Conservation (phyloP, 2,888 invertebrate species). For the Mechanitis messenoides region DNA sequence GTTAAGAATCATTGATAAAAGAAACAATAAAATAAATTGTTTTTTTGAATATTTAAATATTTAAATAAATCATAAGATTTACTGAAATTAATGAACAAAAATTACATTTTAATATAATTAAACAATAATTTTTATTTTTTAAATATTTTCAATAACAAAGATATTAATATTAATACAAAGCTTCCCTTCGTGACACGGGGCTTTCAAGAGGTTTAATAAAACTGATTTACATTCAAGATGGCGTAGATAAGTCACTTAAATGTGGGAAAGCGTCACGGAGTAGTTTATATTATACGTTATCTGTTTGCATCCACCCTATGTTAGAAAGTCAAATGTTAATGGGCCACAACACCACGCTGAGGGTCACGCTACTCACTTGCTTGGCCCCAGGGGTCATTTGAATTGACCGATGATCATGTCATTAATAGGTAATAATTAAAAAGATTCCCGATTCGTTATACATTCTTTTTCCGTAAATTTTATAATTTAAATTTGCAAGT, state of each 20-base stretch:
- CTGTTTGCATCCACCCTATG: constrained; percentile 47
- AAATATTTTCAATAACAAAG: too few relatives aligned
- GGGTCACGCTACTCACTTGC: constrained; percentile 40
- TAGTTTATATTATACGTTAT: constrained; percentile 39
- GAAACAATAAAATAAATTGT: too few relatives aligned
- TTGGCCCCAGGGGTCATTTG: constrained; percentile 34
- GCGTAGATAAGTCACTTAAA: constrained; percentile 39
- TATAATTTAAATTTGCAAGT: too few relatives aligned
- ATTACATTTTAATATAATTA: too few relatives aligned
- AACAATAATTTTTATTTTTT: too few relatives aligned
- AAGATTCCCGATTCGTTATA: too few relatives aligned
- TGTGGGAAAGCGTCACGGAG: constrained; percentile 44
- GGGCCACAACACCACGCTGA: constrained; percentile 35
- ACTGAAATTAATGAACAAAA: too few relatives aligned
- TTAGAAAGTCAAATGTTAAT: constrained; percentile 53
- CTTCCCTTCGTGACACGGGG: neutral
- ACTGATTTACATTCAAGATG: constrained; percentile 30
- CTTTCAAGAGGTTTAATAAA: neutral
- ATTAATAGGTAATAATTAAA: neutral
- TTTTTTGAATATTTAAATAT: too few relatives aligned
- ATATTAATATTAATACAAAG: neutral
- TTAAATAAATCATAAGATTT: too few relatives aligned
- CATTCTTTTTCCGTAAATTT: too few relatives aligned
- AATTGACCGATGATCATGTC: constrained; percentile 17
- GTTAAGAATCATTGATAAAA: too few relatives aligned